phyloP scores from a whole-genome alignment of 2,113 vertebrate species.

The Lipotes vexillifer region DNA sequence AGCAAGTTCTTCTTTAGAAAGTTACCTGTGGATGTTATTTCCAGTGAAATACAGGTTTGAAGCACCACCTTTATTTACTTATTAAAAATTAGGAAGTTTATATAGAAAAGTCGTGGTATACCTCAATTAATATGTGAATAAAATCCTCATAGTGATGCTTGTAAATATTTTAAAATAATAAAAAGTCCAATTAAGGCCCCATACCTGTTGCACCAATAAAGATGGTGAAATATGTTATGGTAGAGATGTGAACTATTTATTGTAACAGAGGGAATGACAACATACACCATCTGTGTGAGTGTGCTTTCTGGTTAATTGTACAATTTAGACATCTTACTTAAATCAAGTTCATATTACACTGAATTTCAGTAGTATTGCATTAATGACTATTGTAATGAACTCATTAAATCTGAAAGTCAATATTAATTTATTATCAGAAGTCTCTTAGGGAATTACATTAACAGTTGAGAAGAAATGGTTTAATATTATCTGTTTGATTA shows the following conservation, averaged over 20 bases:
- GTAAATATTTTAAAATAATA: background rate
- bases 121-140: background rate
- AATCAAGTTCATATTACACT: slow-evolving; percentile 70
- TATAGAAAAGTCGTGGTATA: background rate
- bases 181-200: background rate
- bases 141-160: background rate
- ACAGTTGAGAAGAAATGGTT: slow-evolving; percentile 66
- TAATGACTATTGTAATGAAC: slow-evolving; percentile 78
- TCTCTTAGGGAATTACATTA: slow-evolving; percentile 75
- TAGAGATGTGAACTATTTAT: background rate
- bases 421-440: slow-evolving; percentile 77
- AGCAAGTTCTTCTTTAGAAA: slow-evolving; percentile 8
- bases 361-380: slow-evolving; percentile 69
- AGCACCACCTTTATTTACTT: background rate
- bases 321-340: slow-evolving; percentile 63
- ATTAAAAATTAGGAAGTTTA: background rate
- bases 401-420: slow-evolving; percentile 79
- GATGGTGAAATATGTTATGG: background rate
- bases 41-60: background rate
- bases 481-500: slow-evolving; percentile 70
- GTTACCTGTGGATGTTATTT: background rate
- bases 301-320: slow-evolving; percentile 62
- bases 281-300: background rate
- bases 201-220: background rate
- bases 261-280: background rate